Conservation (phyloP, 2,113 vertebrate species). For the Nannospalax galili region DNA sequence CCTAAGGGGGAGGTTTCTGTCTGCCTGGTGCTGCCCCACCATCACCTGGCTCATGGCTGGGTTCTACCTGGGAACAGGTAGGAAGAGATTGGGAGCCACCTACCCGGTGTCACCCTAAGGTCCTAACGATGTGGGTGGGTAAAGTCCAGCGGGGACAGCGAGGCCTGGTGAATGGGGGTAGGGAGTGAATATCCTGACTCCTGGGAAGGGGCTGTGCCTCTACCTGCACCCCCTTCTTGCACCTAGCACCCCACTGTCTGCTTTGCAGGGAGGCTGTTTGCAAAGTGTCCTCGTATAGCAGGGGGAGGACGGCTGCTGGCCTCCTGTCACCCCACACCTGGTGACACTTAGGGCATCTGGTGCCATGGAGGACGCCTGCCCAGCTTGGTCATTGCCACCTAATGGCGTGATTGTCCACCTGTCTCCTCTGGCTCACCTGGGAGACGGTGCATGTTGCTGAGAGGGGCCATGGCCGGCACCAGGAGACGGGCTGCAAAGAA, state of each 20-base stretch:
- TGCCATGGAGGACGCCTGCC: background rate
- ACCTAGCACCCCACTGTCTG: fast-evolving
- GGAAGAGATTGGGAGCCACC: background rate
- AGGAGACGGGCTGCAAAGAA: background rate
- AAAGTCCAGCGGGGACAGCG: background rate
- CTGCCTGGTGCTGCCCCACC: fast-evolving
- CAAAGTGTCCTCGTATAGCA: fast-evolving
- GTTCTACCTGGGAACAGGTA: background rate
- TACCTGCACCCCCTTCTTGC: background rate
- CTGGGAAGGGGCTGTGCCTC: background rate
- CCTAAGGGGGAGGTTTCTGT: too few relatives aligned
- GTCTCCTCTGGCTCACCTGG: background rate
- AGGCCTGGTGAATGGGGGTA: too few relatives aligned
- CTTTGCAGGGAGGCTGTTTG: background rate
- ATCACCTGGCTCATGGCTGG: background rate
- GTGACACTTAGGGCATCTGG: background rate
- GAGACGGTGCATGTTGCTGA: fast-evolving
- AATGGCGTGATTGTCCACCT: background rate
- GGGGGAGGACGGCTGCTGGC: background rate
- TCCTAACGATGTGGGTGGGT: fast-evolving
- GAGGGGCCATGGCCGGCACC: background rate
- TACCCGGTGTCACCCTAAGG: background rate
- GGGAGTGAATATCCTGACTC: background rate
- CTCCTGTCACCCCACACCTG: too few relatives aligned
- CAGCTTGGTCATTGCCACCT: fast-evolving